A percentile compares a stretch with the other conserved stretches of the same genome.
These are phyloP conservation scores for Lipotes vexillifer DNA, from an alignment of 2,113 vertebrate genomes.

Conservation along the genomic window DNA sequence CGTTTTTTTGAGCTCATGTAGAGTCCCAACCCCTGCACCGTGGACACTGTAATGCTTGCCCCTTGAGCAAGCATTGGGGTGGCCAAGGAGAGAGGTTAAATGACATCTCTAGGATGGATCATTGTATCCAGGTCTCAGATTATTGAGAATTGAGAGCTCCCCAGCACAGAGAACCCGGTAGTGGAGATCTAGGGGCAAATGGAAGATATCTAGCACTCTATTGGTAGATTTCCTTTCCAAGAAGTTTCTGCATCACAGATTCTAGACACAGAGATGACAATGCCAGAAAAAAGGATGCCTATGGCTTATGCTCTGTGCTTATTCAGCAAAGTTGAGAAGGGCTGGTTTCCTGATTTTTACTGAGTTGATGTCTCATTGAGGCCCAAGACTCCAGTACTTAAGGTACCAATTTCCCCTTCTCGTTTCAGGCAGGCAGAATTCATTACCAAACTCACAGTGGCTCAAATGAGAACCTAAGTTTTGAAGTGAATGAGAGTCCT, in stretches of 20 bases:
- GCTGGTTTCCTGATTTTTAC: background rate
- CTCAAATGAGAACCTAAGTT: background rate
- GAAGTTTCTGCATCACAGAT: background rate
- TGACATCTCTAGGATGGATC: background rate
- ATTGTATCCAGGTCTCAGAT: background rate
- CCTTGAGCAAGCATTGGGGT: background rate
- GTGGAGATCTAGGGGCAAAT: background rate
- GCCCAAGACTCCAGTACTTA: background rate
- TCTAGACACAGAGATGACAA: background rate
- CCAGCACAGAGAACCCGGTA: background rate
- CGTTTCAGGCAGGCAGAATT: background rate
- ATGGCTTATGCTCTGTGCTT: background rate
- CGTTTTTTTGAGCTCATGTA: background rate
- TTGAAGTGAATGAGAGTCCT: background rate
- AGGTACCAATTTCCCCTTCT: background rate
- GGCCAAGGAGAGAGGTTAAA: background rate
- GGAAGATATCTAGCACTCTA: background rate
- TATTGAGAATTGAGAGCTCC: background rate
- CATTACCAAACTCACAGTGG: background rate
- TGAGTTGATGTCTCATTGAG: background rate
- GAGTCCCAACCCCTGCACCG: background rate
- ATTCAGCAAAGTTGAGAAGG: background rate
- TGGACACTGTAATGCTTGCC: background rate
- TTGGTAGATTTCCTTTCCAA: background rate
- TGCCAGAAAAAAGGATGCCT: background rate